Conservation (phyloP, 2,113 vertebrate genomes). For the Muntiacus reevesi region DNA sequence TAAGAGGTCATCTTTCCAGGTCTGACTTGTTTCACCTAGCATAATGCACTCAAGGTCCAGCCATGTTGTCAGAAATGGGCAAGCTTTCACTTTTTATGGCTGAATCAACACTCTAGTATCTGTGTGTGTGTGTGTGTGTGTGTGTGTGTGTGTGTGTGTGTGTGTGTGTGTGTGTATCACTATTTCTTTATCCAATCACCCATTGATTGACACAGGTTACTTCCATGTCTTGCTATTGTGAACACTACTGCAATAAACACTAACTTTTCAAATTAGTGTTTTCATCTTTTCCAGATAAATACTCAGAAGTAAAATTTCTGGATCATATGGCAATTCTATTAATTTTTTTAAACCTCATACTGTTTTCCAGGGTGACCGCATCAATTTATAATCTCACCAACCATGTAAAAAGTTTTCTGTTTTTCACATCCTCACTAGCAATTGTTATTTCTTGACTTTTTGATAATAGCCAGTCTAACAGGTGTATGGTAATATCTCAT, state of each 20-base stretch:
- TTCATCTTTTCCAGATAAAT: background rate
- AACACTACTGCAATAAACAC: background rate
- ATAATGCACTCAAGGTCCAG: background rate
- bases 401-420: background rate
- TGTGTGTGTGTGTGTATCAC: background rate
- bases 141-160: background rate
- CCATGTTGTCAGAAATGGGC: background rate
- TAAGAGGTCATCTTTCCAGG: background rate
- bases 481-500: background rate
- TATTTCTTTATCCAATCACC: background rate
- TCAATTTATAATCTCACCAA: background rate
- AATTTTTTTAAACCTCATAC: background rate
- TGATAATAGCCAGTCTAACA: background rate
- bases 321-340: background rate
- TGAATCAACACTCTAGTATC: background rate
- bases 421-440: background rate
- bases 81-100: background rate
- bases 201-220: background rate
- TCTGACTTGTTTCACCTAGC: background rate
- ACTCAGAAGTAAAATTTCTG: background rate
- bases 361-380: background rate
- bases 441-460: background rate
- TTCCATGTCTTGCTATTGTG: background rate
- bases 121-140: background rate
- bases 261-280: background rate